Evolutionary conservation across 2,797 vertebrate genomes (phyloP).

Genomic region (Mareca penelope): DNA sequence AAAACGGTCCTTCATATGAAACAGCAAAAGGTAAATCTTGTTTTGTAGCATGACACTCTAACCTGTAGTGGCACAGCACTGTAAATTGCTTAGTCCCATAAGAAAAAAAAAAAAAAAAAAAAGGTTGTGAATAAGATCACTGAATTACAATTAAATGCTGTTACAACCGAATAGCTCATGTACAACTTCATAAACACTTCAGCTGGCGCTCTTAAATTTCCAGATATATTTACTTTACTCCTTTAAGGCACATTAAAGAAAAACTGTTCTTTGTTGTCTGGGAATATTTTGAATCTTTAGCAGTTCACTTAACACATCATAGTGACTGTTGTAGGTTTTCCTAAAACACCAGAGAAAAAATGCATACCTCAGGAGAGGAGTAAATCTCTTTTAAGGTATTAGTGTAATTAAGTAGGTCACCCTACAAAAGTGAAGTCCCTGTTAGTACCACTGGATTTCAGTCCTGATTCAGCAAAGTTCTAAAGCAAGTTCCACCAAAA

Average conservation of each 20-base stretch:
- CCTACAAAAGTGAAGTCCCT: constrained; percentile 26
- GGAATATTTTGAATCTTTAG: constrained; percentile 29
- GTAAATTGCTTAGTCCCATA: background rate
- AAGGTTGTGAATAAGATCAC: background rate
- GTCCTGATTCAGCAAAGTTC: background rate
- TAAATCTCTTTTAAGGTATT: constrained; percentile 50
- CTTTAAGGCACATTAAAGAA: constrained; percentile 41
- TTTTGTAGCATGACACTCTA: background rate
- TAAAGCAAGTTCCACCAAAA: background rate
- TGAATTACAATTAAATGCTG: background rate
- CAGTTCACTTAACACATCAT: constrained; percentile 54
- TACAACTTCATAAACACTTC: constrained; percentile 56
- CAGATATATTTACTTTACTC: constrained; percentile 57
- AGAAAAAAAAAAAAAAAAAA: background rate
- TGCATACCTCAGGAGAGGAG: constrained; percentile 29
- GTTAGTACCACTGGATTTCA: background rate
- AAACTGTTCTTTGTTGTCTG: constrained; percentile 58
- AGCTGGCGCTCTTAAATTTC: constrained; percentile 27
- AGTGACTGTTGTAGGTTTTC: constrained; percentile 37
- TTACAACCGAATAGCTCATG: constrained; percentile 20
- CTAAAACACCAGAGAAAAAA: constrained; percentile 51
- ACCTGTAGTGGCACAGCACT: background rate
- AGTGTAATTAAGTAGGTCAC: constrained; percentile 19
- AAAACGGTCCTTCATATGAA: background rate
- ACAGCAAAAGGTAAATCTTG: background rate